Percentiles rank a stretch among this genome's conserved stretches.
phyloP scores from a whole-genome alignment of 2,113 vertebrate species.

The Leptosomus discolor region DNA sequence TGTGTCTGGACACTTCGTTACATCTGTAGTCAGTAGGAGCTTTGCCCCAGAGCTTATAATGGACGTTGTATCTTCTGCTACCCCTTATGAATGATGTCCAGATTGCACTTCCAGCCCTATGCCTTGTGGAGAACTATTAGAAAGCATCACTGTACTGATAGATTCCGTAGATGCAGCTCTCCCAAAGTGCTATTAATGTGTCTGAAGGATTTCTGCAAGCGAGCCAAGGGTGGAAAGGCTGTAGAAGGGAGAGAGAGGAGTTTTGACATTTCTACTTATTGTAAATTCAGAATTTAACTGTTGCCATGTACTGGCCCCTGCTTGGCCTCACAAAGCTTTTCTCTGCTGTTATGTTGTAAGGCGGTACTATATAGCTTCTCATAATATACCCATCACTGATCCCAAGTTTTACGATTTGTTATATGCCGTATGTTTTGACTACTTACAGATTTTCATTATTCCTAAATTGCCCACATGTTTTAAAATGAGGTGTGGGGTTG shows the following conservation, averaged over 20 bases:
- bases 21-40: not conserved
- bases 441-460: slow-evolving; percentile 28
- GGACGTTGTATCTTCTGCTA: not conserved
- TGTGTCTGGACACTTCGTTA: not conserved
- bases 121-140: not conserved
- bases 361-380: not conserved
- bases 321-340: not conserved
- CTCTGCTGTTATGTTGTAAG: not conserved
- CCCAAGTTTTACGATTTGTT: not conserved
- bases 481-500: slow-evolving; percentile 43
- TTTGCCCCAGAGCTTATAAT: not conserved
- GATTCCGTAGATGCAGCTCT: not conserved
- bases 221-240: not conserved
- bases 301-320: not conserved
- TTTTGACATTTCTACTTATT: not conserved
- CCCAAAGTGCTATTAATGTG: not conserved
- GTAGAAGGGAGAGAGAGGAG: not conserved
- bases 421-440: not conserved
- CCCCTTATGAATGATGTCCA: not conserved
- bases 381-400: not conserved
- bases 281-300: not conserved
- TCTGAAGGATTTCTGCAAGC: not conserved
- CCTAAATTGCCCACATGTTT: slow-evolving; percentile 35
- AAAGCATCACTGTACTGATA: not conserved
- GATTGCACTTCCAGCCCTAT: not conserved